Base-by-base conservation (phyloP, 2,888 invertebrate genomes). In the Aplocera efformata region DNA sequence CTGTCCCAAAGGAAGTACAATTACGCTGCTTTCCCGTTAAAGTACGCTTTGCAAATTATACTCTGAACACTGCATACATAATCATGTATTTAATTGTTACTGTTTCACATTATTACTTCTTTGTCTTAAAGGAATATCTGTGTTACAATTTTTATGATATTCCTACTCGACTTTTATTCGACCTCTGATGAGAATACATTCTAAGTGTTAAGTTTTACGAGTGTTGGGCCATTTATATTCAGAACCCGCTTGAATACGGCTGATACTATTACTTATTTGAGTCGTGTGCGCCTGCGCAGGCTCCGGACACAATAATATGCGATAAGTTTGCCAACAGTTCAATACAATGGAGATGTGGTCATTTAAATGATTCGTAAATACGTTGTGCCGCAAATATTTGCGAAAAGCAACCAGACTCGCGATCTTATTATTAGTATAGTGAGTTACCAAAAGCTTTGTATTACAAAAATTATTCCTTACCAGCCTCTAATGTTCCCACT, bases 1-100 rank as follows among this genome's bases (percentile, higher is more conserved):
- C 80, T 74, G 80, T 77, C 66, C 57, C 55, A 60, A 70, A 78
- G 80, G 79, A 79, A 81, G 68, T 66, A 72, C 65, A 73, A 80
- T 78, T 75, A 75, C 64, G 68, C 58, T 57, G 47, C 42, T 59
- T 55, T 73, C 63, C 83, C 79, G 82, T 81, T 81, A 79, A 57
- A 50, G 5, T 53, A 37, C 52, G 40, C 44, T 45, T 34, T 35
- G 46, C 29, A 39, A 45, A 32, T 28, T 39, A 31, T 35, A 35
- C 25, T 41, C 25, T 23, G 10, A 36, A 42, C 37, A 38, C 26
- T 31, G 35, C 42, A 32, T 41, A 24, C 43, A 29, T 24, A 48
- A 48, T 47, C 11, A 23, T 39, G 34, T 23, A 6, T 26, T 37
- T 38, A 25, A 34, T 38, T 20, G 7, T 13, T 30, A 8, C 31